Percentiles rank a stretch among this genome's conserved stretches.
phyloP scores from a whole-genome alignment of 2,113 vertebrate genomes.

The Microcebus ravelobensis region DNA sequence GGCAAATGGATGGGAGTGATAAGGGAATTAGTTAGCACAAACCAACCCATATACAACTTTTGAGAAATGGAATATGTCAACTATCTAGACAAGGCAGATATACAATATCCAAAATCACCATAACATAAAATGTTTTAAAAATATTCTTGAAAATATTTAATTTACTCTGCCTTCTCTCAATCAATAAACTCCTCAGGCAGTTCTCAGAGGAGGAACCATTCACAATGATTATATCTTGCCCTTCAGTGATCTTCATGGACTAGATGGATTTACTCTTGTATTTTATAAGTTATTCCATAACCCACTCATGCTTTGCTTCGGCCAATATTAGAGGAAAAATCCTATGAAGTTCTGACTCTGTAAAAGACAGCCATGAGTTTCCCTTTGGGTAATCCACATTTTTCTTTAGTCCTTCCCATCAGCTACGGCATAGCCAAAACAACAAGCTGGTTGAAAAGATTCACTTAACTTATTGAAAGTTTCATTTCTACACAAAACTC shows the following conservation, averaged over 20 bases:
- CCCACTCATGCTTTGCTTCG: background rate
- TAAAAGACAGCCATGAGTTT: background rate
- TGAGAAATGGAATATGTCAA: constrained; percentile 49
- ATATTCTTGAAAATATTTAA: constrained; percentile 35
- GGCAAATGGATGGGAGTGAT: background rate
- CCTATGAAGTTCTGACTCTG: background rate
- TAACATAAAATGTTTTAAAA: constrained; percentile 27
- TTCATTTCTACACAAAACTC: background rate
- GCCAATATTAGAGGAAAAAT: constrained; percentile 22
- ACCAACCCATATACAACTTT: background rate
- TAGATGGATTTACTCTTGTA: constrained; percentile 12
- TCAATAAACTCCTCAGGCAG: constrained; percentile 25
- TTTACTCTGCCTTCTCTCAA: constrained; percentile 44
- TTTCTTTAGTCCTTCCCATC: background rate
- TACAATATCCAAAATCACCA: constrained; percentile 20
- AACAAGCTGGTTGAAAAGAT: background rate
- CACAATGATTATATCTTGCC: background rate
- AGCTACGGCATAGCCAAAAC: background rate
- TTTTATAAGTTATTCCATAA: background rate
- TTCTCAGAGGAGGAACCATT: constrained; percentile 35
- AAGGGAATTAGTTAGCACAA: constrained; percentile 23
- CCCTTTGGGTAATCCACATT: background rate
- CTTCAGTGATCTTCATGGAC: background rate
- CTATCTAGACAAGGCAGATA: constrained; percentile 38
- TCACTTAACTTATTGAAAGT: background rate